Conservation (phyloP, 2,888 invertebrate genomes). For the Emmelina monodactyla region DNA sequence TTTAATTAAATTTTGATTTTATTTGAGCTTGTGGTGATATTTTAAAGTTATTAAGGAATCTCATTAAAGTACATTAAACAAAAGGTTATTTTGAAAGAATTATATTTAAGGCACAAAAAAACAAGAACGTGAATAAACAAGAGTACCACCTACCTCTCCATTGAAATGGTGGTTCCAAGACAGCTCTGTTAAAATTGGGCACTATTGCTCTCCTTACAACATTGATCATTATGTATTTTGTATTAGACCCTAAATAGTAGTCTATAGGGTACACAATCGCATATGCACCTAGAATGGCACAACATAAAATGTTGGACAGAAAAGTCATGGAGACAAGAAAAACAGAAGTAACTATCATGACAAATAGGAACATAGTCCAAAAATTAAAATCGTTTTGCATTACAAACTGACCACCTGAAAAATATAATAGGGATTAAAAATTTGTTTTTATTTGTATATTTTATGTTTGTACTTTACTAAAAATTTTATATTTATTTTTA, state of each 20-base stretch:
- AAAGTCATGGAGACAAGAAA: constrained; percentile 55
- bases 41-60: too few relatives aligned
- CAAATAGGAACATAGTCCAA: constrained; percentile 67
- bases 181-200: constrained; percentile 63
- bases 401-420: constrained; percentile 50
- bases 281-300: constrained; percentile 71
- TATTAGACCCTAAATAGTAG: constrained; percentile 69
- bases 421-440: constrained; percentile 4
- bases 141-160: constrained; percentile 59
- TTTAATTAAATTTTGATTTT: too few relatives aligned
- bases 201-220: constrained; percentile 69
- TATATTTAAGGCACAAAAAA: too few relatives aligned
- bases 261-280: constrained; percentile 69
- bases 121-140: too few relatives aligned
- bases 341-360: constrained; percentile 55
- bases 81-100: too few relatives aligned
- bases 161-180: constrained; percentile 68
- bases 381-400: constrained; percentile 66
- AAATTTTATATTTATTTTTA: constrained; percentile 25
- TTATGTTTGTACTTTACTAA: not conserved
- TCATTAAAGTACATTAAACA: too few relatives aligned
- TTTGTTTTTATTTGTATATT: not conserved
- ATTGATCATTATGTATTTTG: constrained; percentile 75
- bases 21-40: too few relatives aligned
- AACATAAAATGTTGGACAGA: constrained; percentile 68